These are phyloP conservation scores for Lutjanus erythropterus DNA, from an alignment of 2,113 vertebrate genomes.

Conservation along the genomic window DNA sequence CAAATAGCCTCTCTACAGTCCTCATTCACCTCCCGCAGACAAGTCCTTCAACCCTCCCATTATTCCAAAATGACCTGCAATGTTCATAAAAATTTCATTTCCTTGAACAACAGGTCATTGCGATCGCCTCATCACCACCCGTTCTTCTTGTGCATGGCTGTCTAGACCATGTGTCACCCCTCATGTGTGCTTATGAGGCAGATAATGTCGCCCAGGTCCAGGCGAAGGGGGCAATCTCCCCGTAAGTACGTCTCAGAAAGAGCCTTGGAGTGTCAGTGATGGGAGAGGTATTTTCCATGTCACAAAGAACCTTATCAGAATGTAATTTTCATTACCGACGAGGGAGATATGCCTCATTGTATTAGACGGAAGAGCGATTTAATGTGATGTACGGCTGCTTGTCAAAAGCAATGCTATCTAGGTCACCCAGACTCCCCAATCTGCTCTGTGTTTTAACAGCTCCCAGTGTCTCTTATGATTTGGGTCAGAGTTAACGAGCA, in stretches of 20 bases:
- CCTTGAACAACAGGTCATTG: conserved; percentile 48
- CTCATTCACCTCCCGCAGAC: background rate
- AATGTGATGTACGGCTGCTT: conserved; percentile 79
- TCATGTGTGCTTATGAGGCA: conserved; percentile 45
- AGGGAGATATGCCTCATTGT: conserved; percentile 74
- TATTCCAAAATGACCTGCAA: conserved; percentile 11
- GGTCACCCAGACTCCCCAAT: conserved; percentile 82
- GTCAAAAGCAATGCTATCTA: conserved; percentile 83
- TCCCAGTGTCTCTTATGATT: conserved; percentile 84
- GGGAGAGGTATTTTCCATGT: conserved; percentile 67
- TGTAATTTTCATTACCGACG: conserved; percentile 77
- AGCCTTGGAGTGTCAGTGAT: conserved; percentile 21
- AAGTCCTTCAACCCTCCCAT: conserved; percentile 23
- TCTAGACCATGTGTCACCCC: conserved; percentile 46
- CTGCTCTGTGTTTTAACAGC: conserved; percentile 84
- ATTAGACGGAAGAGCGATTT: conserved; percentile 72
- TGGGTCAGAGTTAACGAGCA: conserved; percentile 86
- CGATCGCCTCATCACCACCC: conserved; percentile 28
- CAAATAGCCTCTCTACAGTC: background rate
- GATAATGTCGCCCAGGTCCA: conserved; percentile 56
- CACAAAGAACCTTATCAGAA: conserved; percentile 74
- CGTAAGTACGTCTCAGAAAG: conserved; percentile 14
- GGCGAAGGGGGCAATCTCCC: conserved; percentile 28
- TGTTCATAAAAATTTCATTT: conserved; percentile 39
- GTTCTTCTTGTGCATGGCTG: conserved; percentile 10